phyloP scores from a whole-genome alignment of 1,140 invertebrate genomes.

The Cecropterus lyciades region DNA sequence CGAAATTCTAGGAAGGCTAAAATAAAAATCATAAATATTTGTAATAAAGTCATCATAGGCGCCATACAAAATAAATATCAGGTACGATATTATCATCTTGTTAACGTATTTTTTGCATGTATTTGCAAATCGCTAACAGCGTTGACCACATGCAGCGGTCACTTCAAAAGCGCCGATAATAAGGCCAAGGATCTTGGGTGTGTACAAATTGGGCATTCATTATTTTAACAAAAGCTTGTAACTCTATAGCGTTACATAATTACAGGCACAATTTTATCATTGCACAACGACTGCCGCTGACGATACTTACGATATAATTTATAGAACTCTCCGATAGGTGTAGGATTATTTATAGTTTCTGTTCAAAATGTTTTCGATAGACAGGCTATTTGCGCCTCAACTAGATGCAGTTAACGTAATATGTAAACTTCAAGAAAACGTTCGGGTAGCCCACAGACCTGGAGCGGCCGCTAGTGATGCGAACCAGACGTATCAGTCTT shows the following conservation, averaged over 20 bases:
- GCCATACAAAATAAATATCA: too few species aligned
- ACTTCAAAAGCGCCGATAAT: constrained; percentile 67
- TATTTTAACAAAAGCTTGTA: constrained; percentile 71
- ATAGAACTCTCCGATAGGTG: constrained; percentile 22
- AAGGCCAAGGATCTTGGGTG: constrained; percentile 67
- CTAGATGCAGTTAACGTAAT: constrained; percentile 51
- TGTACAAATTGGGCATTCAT: constrained; percentile 68
- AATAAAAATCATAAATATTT: too few species aligned
- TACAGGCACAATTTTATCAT: constrained; percentile 51
- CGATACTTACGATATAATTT: constrained; percentile 27
- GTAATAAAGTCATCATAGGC: too few species aligned
- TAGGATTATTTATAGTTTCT: constrained; percentile 44
- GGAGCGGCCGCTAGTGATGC: constrained; percentile 46
- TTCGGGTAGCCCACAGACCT: constrained; percentile 44
- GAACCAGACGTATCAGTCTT: constrained; percentile 53
- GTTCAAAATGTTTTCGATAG: constrained; percentile 44
- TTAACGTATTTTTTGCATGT: constrained; percentile 59
- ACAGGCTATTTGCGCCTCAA: constrained; percentile 42
- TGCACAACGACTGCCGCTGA: constrained; percentile 37
- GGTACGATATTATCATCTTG: constrained; percentile 22
- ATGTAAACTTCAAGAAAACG: constrained; percentile 55
- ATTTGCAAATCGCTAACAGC: constrained; percentile 63
- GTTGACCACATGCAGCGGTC: constrained; percentile 47
- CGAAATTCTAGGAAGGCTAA: too few species aligned
- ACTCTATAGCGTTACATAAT: constrained; percentile 63